Evolutionary conservation across 2,797 vertebrate genomes (phyloP).

Genomic region (Enteromius mattozi): DNA sequence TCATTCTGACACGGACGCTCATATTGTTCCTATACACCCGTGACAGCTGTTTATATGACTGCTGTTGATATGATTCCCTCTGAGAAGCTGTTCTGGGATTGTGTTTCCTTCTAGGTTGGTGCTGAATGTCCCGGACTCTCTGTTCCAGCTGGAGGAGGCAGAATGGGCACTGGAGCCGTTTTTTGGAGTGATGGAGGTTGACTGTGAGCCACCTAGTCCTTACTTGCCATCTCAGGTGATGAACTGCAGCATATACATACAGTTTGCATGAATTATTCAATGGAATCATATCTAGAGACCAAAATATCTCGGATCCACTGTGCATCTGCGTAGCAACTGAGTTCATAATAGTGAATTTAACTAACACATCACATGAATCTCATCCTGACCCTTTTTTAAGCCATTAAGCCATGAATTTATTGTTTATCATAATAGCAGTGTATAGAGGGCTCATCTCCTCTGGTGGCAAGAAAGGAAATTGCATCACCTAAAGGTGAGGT

Average conservation of each 20-base stretch:
- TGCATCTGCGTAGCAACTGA: neutral
- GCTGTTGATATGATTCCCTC: slow-evolving; percentile 3
- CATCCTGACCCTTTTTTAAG: neutral
- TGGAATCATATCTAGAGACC: neutral
- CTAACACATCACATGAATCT: neutral
- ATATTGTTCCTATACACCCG: slow-evolving; percentile 10
- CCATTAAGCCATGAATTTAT: slow-evolving; percentile 18
- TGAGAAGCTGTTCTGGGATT: slow-evolving; percentile 8
- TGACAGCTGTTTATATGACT: slow-evolving; percentile 16
- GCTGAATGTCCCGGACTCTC: slow-evolving; percentile 74
- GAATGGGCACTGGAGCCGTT: slow-evolving; percentile 86
- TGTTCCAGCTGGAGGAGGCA: slow-evolving; percentile 75
- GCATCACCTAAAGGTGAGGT: slow-evolving; percentile 62
- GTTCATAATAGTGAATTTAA: slow-evolving; percentile 19
- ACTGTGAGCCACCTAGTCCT: slow-evolving; percentile 77
- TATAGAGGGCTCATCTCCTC: slow-evolving; percentile 66
- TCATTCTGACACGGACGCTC: slow-evolving; percentile 22
- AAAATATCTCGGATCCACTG: neutral
- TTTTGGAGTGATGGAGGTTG: slow-evolving; percentile 81
- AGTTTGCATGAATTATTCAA: slow-evolving; percentile 5
- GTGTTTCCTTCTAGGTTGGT: slow-evolving; percentile 63
- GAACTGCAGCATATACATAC: neutral
- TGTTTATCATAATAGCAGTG: slow-evolving; percentile 57
- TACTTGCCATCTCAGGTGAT: slow-evolving; percentile 74
- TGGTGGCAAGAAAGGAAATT: slow-evolving; percentile 56